Conservation (phyloP, 64 coral and sea anemone genomes). For the Pocillopora verrucosa region DNA sequence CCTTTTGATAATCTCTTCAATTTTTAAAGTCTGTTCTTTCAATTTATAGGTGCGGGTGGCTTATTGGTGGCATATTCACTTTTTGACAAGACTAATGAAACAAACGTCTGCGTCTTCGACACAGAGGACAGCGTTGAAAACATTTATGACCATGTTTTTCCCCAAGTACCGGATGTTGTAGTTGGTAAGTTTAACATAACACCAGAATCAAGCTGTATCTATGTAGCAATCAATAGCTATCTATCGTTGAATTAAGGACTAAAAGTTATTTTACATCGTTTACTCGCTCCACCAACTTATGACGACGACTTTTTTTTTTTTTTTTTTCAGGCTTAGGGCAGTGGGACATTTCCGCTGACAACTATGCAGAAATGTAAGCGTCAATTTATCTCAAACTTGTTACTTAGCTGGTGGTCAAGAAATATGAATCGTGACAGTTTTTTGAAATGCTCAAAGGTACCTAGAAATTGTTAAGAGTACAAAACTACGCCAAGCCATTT, state of each 20-base stretch:
- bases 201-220: too few relatives aligned
- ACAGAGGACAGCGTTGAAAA: conserved; percentile 55
- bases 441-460: too few relatives aligned
- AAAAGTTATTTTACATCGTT: too few relatives aligned
- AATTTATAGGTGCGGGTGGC: background rate
- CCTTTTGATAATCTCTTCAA: too few relatives aligned
- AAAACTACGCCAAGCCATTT: too few relatives aligned
- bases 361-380: background rate
- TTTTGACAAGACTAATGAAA: conserved; percentile 61
- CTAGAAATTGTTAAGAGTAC: too few relatives aligned
- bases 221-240: too few relatives aligned
- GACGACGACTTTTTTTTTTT: background rate
- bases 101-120: conserved; percentile 70
- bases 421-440: too few relatives aligned
- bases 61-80: conserved; percentile 70
- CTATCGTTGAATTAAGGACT: too few relatives aligned
- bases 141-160: conserved; percentile 46
- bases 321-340: background rate
- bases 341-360: background rate
- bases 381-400: background rate
- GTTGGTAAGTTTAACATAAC: background rate
- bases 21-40: too few relatives aligned
- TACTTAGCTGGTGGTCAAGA: too few relatives aligned
- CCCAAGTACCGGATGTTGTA: background rate
- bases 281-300: too few relatives aligned